Evolutionary conservation across 2,113 vertebrate genomes (phyloP), one percentile per base, ranked within the genome.

Genomic region (Eudyptes chrysolophus): DNA sequence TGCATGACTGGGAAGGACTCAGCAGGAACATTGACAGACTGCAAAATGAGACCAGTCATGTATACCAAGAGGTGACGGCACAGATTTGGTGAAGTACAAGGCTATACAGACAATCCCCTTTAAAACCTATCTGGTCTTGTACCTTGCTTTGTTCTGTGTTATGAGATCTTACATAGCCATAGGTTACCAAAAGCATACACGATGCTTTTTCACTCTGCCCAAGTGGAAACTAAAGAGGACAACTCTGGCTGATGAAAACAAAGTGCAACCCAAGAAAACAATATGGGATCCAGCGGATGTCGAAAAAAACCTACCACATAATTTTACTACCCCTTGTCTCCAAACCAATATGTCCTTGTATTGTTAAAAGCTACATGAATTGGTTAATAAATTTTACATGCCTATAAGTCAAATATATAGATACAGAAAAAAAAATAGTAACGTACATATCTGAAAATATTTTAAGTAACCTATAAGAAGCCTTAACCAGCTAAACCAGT

Each of bases 301-400:
- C 9, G 10, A 32, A 76, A 82, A 69, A 10, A 1, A 0, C 2
- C 3, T 18, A n/a, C 3, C 21, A n/a, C 4, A n/a, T 11, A 57
- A 38, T 57, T 38, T 8, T 61, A 40, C 2, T 70, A 26, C 7
- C 3, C 8, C 18, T 46, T 22, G 2, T 36, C 4, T 7, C 4
- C 26, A 61, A 57, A 51, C 5, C 10, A n/a, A 2, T 24, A 55
- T 30, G 2, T 25, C 9, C 4, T 58, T 2, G 2, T 40, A 13
- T 8, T 44, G 16, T 36, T 72, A 68, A 95, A 83, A 80, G 14
- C 2, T 14, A 55, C 87, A 69, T n/a, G 1, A 70, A 51, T 17
- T 55, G 2, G 4, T 61, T 32, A 57, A 19, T 42, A 3, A 15
- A 24, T 55, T 55, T 84, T n/a, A 44, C 0, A 1, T 40, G 5